Evolutionary conservation across 1,140 invertebrate species (phyloP), one percentile per base, ranked within the genome.

Genomic region (Drosophila serrata): DNA sequence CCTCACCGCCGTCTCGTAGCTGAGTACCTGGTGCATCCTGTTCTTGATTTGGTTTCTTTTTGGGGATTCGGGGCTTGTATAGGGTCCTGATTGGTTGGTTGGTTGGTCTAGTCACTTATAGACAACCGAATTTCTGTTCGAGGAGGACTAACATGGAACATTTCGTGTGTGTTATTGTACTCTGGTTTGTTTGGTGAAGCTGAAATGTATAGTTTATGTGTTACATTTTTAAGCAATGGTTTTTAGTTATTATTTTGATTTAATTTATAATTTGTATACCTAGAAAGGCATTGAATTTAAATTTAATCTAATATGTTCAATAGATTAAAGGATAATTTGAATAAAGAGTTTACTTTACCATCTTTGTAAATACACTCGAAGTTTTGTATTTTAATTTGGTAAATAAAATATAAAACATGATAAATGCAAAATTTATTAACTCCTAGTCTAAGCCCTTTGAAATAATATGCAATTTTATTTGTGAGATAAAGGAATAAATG

Each of bases 1-100:
- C 75, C 92, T 67, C 58, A 92, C 91, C n/a, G 92, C 87, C 63
- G 92, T 93, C 76, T 93, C 91, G 63, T 93, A 93, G 75, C 92
- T 92, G 11, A 93, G 82, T 57, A 93, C 92, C 53, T 92, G 90
- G 90, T 93, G 91, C 92, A 93, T 93, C 48, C 57, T 78, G 51
- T 2, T 31, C 33, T 17, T 9, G 31, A 22, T 15, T 24, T 24
- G 13, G 33, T 9, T 4, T 59, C 33, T 48, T 62, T 49, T 58
- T 19, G 6, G 68, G 42, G 33, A 31, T 64, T 49, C 24, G 46
- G 46, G 46, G 46, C 45, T 48, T 33, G 19, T 27, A 17, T 48
- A 7, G 29, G 33, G 27, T 12, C 15, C 51, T 61, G 31, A 61
- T 53, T 29, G 24, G 2, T 13, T 24, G 24, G 15, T 31, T n/a